Percentiles rank a stretch among this genome's conserved stretches.
Conservation (phyloP, 2,888 invertebrate species). For the Drosophila imparisetae region DNA sequence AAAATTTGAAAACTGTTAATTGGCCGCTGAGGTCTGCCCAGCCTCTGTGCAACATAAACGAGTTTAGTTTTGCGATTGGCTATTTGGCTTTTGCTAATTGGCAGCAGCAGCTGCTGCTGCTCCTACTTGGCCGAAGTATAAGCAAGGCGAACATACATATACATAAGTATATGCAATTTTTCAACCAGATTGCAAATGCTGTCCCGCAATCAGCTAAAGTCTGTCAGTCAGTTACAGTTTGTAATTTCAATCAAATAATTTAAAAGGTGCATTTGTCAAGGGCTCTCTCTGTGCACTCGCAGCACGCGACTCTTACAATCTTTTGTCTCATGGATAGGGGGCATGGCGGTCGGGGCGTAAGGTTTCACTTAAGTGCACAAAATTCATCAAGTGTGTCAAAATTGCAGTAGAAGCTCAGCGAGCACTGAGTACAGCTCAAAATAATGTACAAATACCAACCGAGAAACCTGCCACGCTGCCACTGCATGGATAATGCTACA, state of each 20-base stretch:
- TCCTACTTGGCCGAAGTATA: not conserved
- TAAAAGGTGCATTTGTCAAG: conserved; percentile 58
- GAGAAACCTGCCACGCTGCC: conserved; percentile 40
- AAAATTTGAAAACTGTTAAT: conserved; percentile 73
- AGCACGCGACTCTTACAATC: conserved; percentile 7
- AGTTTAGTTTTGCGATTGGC: conserved; percentile 29
- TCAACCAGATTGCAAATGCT: conserved; percentile 8
- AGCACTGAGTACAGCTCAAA: conserved; percentile 42
- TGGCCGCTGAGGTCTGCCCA: conserved; percentile 51
- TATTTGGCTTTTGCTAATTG: conserved; percentile 49
- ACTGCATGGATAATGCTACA: conserved; percentile 43
- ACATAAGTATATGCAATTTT: not conserved
- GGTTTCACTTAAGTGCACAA: conserved; percentile 57
- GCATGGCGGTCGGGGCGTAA: conserved; percentile 7
- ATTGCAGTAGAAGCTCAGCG: conserved; percentile 67
- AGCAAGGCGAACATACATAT: not conserved
- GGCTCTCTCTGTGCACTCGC: conserved; percentile 1
- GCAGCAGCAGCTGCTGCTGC: conserved; percentile 25
- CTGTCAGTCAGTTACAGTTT: conserved; percentile 8
- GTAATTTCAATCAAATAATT: conserved; percentile 60
- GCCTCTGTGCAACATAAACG: conserved; percentile 11
- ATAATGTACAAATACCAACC: conserved; percentile 52
- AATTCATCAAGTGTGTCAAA: conserved; percentile 77
- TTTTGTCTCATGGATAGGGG: conserved; percentile 20
- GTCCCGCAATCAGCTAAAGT: conserved; percentile 9